Evolutionary conservation across 2,888 invertebrate genomes (phyloP), one percentile per base, ranked within the genome.

Genomic region (Nycteola revayana): DNA sequence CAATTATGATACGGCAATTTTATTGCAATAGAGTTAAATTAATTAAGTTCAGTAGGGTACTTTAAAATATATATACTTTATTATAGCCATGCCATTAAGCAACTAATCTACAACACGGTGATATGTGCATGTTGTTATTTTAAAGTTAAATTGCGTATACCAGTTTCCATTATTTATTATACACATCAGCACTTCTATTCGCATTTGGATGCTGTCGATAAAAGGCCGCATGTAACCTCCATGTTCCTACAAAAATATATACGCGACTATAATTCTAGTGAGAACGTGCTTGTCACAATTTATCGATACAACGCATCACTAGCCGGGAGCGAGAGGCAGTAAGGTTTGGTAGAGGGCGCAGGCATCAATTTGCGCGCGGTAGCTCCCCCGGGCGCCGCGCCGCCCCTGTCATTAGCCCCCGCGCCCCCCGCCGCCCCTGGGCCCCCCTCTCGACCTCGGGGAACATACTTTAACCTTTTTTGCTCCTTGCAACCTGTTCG

Each of bases 391-490:
- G 86, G 87, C 86, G 83, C 87, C 79, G 77, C 71, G 75, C 85
- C 83, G 84, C 87, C 86, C 84, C 86, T 83, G 84, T 86, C 86
- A 86, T 86, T 85, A 86, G 72, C 71, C 77, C 73, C 74, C 63
- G 59, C 44, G 48, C 59, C 48, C 60, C 57, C 49, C 50, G 14
- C 25, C 29, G 42, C 61, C 59, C 22, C 33, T 37, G 28, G 49
- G 43, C 50, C 51, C 41, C 56, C 53, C 57, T 50, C 52, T 49
- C 51, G 58, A 60, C 64, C 66, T 62, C 55, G 60, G 57, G 75
- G 75, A 79, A 72, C 81, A 84, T 83, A 85, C 83, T 83, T 84
- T 87, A 87, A 86, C 86, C 86, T 88, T 88, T 88, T 88, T 88
- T 85, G 86, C 84, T 78, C 75, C 76, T 70, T 60, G 69, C 84